Conservation (phyloP, 1,140 invertebrate genomes). For the Mylabris phalerata region DNA sequence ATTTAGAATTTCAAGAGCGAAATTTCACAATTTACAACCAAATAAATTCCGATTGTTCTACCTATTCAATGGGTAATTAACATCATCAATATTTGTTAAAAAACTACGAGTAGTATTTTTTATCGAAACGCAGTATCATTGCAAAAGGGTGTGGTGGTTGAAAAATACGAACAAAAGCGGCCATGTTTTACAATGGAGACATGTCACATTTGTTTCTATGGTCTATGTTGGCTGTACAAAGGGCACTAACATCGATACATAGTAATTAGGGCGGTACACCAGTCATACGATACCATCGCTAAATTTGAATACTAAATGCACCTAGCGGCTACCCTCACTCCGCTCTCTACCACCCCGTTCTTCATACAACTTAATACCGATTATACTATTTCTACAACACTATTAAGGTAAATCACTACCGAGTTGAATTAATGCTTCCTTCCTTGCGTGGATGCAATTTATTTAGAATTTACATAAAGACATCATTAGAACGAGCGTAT, state of each 20-base stretch:
- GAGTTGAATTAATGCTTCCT: not conserved
- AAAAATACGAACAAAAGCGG: slow-evolving; percentile 33
- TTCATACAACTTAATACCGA: slow-evolving; percentile 20
- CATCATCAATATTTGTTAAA: too few species aligned
- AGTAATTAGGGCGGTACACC: slow-evolving; percentile 35
- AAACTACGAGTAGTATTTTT: not conserved
- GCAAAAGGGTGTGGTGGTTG: slow-evolving; percentile 23
- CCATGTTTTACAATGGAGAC: slow-evolving; percentile 33
- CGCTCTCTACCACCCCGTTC: not conserved
- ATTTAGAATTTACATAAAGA: slow-evolving; percentile 7
- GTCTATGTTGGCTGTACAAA: slow-evolving; percentile 13
- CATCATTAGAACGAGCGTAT: not conserved
- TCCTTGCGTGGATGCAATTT: not conserved
- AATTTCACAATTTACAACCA: too few species aligned
- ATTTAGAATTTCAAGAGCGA: too few species aligned
- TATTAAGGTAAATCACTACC: slow-evolving; percentile 1
- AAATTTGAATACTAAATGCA: slow-evolving; percentile 35
- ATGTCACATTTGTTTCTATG: slow-evolving; percentile 35
- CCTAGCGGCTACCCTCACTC: slow-evolving; percentile 14
- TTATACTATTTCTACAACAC: not conserved
- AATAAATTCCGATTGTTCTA: too few species aligned
- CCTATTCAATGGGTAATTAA: too few species aligned
- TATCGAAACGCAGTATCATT: slow-evolving; percentile 29
- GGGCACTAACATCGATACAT: slow-evolving; percentile 29
- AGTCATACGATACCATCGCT: slow-evolving; percentile 36